Evolutionary conservation across 2,888 invertebrate genomes (phyloP).

Genomic region (Cheilosia scutellata): DNA sequence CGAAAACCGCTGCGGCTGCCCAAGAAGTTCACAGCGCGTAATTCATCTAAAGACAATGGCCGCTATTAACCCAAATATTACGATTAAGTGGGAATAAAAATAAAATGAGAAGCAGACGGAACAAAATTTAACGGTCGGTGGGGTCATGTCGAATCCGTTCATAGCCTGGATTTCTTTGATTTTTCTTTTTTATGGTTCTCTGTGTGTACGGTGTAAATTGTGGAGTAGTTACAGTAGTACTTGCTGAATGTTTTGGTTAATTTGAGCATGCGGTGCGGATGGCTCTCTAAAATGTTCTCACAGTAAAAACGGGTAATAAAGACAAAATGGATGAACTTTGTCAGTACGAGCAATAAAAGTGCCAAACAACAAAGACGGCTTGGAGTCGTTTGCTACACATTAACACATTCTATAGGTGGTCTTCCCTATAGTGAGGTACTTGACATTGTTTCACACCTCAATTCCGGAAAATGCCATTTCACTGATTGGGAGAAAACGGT

Average conservation of each 20-base stretch:
- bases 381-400: conserved; percentile 19
- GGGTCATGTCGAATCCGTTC: conserved; percentile 68
- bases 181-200: conserved; percentile 42
- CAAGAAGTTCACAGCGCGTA: conserved; percentile 58
- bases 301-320: conserved; percentile 59
- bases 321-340: conserved; percentile 65
- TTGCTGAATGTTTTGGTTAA: conserved; percentile 48
- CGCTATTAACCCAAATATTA: conserved; percentile 72
- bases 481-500: conserved; percentile 2
- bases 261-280: conserved; percentile 45
- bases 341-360: conserved; percentile 57
- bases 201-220: background rate
- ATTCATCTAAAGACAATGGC: conserved; percentile 70
- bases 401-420: conserved; percentile 34
- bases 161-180: conserved; percentile 60
- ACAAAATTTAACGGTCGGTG: conserved; percentile 62
- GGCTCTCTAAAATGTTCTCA: conserved; percentile 51
- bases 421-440: conserved; percentile 39
- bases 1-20: conserved; percentile 18
- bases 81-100: conserved; percentile 59
- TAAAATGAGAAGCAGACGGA: conserved; percentile 8
- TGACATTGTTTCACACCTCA: conserved; percentile 45
- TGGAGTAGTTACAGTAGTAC: conserved; percentile 22
- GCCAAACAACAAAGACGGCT: conserved; percentile 26
- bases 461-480: conserved; percentile 11